phyloP scores from a whole-genome alignment of 2,113 vertebrate species.

The Perca flavescens region DNA sequence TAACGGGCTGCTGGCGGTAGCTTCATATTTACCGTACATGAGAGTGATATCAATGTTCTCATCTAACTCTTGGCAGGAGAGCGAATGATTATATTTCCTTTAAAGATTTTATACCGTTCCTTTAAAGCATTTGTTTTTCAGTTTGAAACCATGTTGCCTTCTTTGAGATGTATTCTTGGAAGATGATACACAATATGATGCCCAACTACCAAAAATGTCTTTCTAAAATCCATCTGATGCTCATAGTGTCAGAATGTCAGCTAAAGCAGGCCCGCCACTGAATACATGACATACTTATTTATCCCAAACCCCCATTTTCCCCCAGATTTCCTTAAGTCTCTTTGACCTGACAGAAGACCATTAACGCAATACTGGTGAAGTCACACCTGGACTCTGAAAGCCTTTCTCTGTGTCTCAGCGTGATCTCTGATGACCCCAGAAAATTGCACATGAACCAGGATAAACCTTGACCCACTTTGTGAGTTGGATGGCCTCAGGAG shows the following conservation, averaged over 20 bases:
- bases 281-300: slow-evolving; percentile 18
- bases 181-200: neutral
- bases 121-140: slow-evolving; percentile 4
- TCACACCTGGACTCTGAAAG: slow-evolving; percentile 65
- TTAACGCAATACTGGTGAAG: slow-evolving; percentile 51
- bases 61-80: neutral
- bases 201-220: slow-evolving; percentile 1
- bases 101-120: too few species aligned
- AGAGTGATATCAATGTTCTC: neutral
- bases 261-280: slow-evolving; percentile 3
- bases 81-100: neutral
- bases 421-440: slow-evolving; percentile 72
- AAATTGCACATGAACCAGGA: slow-evolving; percentile 78
- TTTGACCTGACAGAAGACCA: slow-evolving; percentile 53
- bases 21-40: neutral
- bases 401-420: slow-evolving; percentile 50
- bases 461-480: slow-evolving; percentile 80
- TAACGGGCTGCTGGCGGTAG: neutral
- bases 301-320: slow-evolving; percentile 22
- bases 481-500: slow-evolving; percentile 66
- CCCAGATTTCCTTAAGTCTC: slow-evolving; percentile 8
- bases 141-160: neutral
- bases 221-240: slow-evolving; percentile 1
- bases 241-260: slow-evolving; percentile 11
- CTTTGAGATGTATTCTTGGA: neutral